Evolutionary conservation across 2,888 invertebrate genomes (phyloP), one percentile per base, ranked within the genome.

Genomic region (Agriopis aurantiaria): DNA sequence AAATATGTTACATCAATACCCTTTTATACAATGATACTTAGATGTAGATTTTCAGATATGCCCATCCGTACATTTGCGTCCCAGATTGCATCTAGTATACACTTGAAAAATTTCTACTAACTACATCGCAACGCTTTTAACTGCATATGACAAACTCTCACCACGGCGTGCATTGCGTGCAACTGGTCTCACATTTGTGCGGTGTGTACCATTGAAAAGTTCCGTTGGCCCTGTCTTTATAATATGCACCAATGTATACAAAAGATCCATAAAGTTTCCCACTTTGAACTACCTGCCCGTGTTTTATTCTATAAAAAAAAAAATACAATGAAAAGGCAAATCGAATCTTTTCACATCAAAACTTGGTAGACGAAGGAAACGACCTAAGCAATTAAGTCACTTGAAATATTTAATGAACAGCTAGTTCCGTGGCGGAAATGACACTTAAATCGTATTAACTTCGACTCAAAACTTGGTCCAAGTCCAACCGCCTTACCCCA

Each of bases 341-440:
- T 80, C 78, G 78, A 88, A 86, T 87, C 83, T 83, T 84, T 88
- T 87, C 83, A 81, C 83, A 86, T 87, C 84, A 83, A 82, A 89
- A 89, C 88, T 88, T 84, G 77, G 84, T 79, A 87, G 86, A 88
- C 85, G 83, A 83, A 82, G 84, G 84, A 90, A 84, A 82, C 85
- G 84, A 90, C 90, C 90, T 89, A 86, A 80, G 87, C 91, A 91
- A 92, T 93, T 92, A 93, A 91, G 90, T 90, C 88, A 85, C 89
- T 89, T 87, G 88, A 92, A 93, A 92, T 93, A 92, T 93, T 93
- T 93, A 93, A 93, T 93, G 92, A 92, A 92, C 91, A 92, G 87
- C 91, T 93, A 93, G 93, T 93, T 91, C 86, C 87, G 89, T 81
- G 85, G 85, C 90, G 90, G 91, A 93, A 93, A 92, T 93, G 91